phyloP scores from a whole-genome alignment of 1,140 invertebrate genomes.

The honey bee (Apis mellifera) region Amel_HAv3.1 CM009931.2:19969001-19969500 shows the following conservation, averaged over 20 bases:
- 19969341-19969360: conserved; percentile 17
- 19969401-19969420: conserved; percentile 69
- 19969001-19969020: conserved; percentile 86
- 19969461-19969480: conserved; percentile 88
- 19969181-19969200: conserved; percentile 1
- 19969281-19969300: conserved; percentile 47
- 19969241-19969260: conserved; percentile 56
- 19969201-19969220: conserved; percentile 14
- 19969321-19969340: not conserved
- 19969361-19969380: conserved; percentile 6
- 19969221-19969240: conserved; percentile 15
- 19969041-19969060: too few relatives aligned
- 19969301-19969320: conserved; percentile 31
- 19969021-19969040: conserved; percentile 30
- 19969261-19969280: conserved; percentile 50
- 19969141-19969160: not conserved
- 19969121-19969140: not conserved
- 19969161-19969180: not conserved
- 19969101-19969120: not conserved
- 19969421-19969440: conserved; percentile 89
- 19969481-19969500: conserved; percentile 81
- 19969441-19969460: conserved; percentile 87
- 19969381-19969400: conserved; percentile 33
- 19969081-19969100: not conserved
- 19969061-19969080: too few relatives aligned